Evolutionary conservation across 2,797 vertebrate genomes (phyloP).

Genomic region (Melanotaenia pygmaea): DNA sequence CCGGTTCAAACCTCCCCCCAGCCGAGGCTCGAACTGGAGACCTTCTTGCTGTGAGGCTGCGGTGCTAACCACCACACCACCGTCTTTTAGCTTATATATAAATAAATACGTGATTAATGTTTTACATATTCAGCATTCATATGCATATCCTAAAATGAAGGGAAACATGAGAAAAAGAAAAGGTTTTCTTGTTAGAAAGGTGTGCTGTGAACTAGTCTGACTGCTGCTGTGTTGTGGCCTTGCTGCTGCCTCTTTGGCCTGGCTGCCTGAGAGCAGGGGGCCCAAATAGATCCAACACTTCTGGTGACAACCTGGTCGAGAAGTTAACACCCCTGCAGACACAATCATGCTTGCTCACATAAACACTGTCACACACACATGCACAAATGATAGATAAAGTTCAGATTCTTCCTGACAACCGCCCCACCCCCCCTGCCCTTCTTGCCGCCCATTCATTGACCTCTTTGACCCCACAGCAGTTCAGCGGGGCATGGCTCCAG

Average conservation of each 20-base stretch:
- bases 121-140: too few relatives aligned
- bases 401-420: constrained; percentile 45
- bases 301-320: constrained; percentile 34
- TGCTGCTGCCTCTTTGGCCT: constrained; percentile 31
- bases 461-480: constrained; percentile 32
- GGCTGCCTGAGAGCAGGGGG: constrained; percentile 40
- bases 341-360: neutral
- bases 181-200: constrained; percentile 25
- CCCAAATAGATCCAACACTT: constrained; percentile 56
- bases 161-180: constrained; percentile 15
- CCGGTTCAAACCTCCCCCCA: too few relatives aligned
- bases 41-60: too few relatives aligned
- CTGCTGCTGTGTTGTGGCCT: constrained; percentile 23
- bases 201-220: constrained; percentile 14
- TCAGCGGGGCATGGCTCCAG: constrained; percentile 29
- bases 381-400: constrained; percentile 50
- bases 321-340: constrained; percentile 34
- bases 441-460: constrained; percentile 12
- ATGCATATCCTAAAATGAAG: neutral
- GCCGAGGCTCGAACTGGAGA: too few relatives aligned
- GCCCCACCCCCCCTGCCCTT: neutral
- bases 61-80: too few relatives aligned
- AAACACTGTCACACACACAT: neutral
- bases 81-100: too few relatives aligned
- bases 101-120: too few relatives aligned